Conservation (phyloP, 2,797 vertebrate species). For the Halcyon smyrnensis region DNA sequence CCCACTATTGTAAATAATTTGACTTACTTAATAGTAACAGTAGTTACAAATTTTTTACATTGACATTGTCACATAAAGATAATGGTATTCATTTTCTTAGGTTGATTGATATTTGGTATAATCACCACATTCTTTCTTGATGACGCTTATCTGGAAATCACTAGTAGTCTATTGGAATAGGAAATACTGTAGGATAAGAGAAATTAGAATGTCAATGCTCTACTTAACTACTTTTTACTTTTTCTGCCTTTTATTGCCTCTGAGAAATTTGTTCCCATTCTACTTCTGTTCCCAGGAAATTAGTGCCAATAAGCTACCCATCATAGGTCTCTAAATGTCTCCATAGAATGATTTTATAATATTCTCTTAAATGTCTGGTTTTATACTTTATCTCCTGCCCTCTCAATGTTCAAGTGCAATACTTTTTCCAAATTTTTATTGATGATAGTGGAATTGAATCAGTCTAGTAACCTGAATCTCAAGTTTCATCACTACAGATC, state of each 20-base stretch:
- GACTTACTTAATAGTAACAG: not conserved
- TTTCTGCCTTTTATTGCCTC: not conserved
- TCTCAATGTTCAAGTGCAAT: not conserved
- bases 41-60: not conserved
- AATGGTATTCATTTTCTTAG: not conserved
- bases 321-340: not conserved
- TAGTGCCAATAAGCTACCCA: not conserved
- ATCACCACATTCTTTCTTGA: not conserved
- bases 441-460: not conserved
- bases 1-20: not conserved
- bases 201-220: not conserved
- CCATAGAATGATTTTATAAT: not conserved
- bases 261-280: not conserved
- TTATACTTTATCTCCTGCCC: not conserved
- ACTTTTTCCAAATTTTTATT: not conserved
- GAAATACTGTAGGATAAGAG: not conserved
- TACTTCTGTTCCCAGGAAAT: not conserved
- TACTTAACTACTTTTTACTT: not conserved
- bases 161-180: not conserved
- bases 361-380: not conserved
- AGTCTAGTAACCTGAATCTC: not conserved
- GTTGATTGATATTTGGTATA: not conserved
- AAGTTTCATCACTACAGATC: not conserved
- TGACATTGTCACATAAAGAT: not conserved
- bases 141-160: not conserved